These are phyloP conservation scores for Melanotaenia pygmaea DNA, from an alignment of 2,797 vertebrate genomes.

Conservation along the genomic window DNA sequence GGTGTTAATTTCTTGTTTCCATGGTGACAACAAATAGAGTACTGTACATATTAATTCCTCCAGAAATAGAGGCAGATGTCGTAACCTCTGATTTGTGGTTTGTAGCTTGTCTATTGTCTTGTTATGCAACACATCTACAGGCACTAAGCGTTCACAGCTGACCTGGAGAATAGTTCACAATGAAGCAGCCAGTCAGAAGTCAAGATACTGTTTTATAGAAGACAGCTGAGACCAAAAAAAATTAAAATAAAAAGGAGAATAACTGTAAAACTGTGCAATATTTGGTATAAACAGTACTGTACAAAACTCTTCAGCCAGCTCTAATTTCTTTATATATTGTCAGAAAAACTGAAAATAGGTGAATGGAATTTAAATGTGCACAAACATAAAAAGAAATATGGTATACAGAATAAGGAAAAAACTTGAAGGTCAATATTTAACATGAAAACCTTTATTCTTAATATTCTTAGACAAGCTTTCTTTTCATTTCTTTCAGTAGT, in stretches of 20 bases:
- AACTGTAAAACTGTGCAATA: neutral
- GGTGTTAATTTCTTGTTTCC: conserved; percentile 59
- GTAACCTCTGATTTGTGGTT: conserved; percentile 42
- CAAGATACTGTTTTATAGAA: neutral
- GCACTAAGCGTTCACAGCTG: conserved; percentile 25
- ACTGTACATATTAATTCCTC: conserved; percentile 52
- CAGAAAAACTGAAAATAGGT: neutral
- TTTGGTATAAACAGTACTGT: neutral
- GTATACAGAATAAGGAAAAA: neutral
- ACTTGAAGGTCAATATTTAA: neutral
- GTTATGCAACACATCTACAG: conserved; percentile 53
- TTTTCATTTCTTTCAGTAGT: neutral
- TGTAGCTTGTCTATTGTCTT: conserved; percentile 36
- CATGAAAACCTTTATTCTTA: neutral
- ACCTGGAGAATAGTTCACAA: neutral
- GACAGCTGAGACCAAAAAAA: neutral
- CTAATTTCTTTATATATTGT: neutral
- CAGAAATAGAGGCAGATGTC: conserved; percentile 60
- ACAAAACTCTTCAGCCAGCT: neutral
- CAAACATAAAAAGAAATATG: neutral
- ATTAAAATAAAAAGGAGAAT: neutral
- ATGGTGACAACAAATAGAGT: conserved; percentile 62
- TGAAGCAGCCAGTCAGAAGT: conserved; percentile 5
- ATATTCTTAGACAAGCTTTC: neutral
- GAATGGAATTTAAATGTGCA: neutral